phyloP scores from a whole-genome alignment of 2,888 invertebrate species.

The Agrilus cyanescens region DNA sequence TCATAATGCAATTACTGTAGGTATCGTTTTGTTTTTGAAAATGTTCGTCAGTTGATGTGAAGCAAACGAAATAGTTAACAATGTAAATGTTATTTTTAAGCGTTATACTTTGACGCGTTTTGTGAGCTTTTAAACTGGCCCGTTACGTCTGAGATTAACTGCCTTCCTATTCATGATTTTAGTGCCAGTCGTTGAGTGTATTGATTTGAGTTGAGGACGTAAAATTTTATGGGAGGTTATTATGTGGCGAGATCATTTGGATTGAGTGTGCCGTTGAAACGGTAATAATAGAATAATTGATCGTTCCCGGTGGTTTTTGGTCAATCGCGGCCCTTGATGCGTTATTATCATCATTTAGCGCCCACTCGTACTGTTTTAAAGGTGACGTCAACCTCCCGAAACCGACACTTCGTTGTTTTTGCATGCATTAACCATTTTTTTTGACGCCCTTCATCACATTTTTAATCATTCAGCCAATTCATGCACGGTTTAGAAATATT shows the following conservation, averaged over 20 bases:
- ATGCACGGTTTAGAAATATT: too few species aligned
- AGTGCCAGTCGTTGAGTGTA: constrained; percentile 25
- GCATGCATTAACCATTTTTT: too few species aligned
- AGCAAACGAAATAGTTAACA: too few species aligned
- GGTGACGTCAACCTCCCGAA: too few species aligned
- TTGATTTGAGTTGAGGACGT: constrained; percentile 30
- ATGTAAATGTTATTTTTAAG: too few species aligned
- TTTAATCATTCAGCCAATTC: too few species aligned
- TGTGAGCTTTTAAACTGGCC: constrained; percentile 15
- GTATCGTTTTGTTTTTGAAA: not conserved
- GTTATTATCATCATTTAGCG: too few species aligned
- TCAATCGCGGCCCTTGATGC: constrained; percentile 22
- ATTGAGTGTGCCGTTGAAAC: constrained; percentile 27
- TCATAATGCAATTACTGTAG: too few species aligned
- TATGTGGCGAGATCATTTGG: constrained; percentile 29
- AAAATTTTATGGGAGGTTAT: constrained; percentile 31
- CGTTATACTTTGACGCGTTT: constrained; percentile 8
- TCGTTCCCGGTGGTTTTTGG: constrained; percentile 27
- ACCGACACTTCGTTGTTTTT: too few species aligned
- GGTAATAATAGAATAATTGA: constrained; percentile 31
- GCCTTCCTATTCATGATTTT: constrained; percentile 24
- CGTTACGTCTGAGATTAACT: constrained; percentile 24
- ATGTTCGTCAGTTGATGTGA: not conserved
- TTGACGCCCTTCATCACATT: too few species aligned
- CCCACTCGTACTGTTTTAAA: too few species aligned